A percentile compares a stretch with the other conserved stretches of the same genome.
Evolutionary conservation across 2,888 invertebrate species (phyloP).

Genomic region (Cheilosia variabilis): DNA sequence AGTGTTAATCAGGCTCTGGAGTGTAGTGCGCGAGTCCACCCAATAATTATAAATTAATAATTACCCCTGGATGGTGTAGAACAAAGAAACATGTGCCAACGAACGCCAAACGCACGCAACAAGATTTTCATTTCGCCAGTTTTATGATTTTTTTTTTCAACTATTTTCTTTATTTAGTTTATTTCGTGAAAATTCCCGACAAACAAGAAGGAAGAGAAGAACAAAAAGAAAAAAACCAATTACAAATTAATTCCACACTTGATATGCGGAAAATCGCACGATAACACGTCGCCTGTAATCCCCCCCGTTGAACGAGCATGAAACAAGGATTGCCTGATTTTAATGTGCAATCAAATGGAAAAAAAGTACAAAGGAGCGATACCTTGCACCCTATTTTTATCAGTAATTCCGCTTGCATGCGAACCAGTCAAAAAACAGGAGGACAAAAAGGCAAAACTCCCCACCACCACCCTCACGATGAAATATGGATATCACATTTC

Average conservation of each 20-base stretch:
- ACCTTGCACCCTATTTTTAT: slow-evolving; percentile 41
- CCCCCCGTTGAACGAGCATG: slow-evolving; percentile 5
- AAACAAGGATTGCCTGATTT: slow-evolving; percentile 63
- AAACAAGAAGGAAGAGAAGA: slow-evolving; percentile 23
- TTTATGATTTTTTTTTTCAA: not conserved
- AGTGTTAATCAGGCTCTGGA: not conserved
- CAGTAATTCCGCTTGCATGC: slow-evolving; percentile 63
- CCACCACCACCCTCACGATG: slow-evolving; percentile 41
- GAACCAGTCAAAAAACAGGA: slow-evolving; percentile 25
- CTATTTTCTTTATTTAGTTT: slow-evolving; percentile 48
- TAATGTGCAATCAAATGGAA: slow-evolving; percentile 67
- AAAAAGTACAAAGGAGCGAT: slow-evolving; percentile 35
- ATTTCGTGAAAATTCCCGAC: slow-evolving; percentile 41
- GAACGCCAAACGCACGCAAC: slow-evolving; percentile 69
- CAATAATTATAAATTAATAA: slow-evolving; percentile 71
- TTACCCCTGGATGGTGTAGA: slow-evolving; percentile 37
- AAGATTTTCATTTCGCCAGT: slow-evolving; percentile 30
- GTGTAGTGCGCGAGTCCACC: slow-evolving; percentile 2
- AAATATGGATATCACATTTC: slow-evolving; percentile 68
- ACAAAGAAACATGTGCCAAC: slow-evolving; percentile 70
- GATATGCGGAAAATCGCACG: slow-evolving; percentile 60
- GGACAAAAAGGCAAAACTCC: slow-evolving; percentile 17
- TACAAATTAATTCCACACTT: slow-evolving; percentile 74
- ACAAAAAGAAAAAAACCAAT: slow-evolving; percentile 42
- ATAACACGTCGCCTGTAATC: slow-evolving; percentile 47